A percentile compares a stretch with the other conserved stretches of the same genome.
These are phyloP conservation scores for Empis livida DNA, from an alignment of 2,888 invertebrate species.

Conservation along the genomic window DNA sequence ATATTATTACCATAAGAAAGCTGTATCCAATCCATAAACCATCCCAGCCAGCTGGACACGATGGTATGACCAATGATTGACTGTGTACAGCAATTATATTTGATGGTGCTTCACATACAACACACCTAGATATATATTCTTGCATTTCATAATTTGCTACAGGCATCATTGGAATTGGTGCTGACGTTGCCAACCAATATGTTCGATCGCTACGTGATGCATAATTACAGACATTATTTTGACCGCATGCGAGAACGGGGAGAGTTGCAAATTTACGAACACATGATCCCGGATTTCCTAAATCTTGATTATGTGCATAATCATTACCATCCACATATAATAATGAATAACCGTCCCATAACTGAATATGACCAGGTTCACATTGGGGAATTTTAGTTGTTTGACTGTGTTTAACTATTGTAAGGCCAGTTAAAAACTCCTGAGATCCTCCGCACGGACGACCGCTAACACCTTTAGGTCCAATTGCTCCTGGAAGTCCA, in stretches of 20 bases:
- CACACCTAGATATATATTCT: conserved; percentile 84
- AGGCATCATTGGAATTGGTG: conserved; percentile 91
- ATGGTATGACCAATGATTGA: conserved; percentile 70
- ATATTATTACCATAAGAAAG: conserved; percentile 75
- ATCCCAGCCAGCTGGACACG: conserved; percentile 82
- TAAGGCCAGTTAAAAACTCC: conserved; percentile 76
- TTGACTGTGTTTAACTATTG: conserved; percentile 89
- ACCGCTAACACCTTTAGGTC: conserved; percentile 57
- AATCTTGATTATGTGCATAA: conserved; percentile 89
- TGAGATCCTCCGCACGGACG: conserved; percentile 52
- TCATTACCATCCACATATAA: conserved; percentile 95
- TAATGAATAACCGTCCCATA: conserved; percentile 96
- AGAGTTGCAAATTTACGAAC: conserved; percentile 87
- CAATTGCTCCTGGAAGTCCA: conserved; percentile 49
- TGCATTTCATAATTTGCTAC: conserved; percentile 68
- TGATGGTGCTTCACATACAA: conserved; percentile 89
- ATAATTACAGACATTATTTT: conserved; percentile 91
- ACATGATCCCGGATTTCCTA: conserved; percentile 91
- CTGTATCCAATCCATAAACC: conserved; percentile 94
- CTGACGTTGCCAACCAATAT: conserved; percentile 89
- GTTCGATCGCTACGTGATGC: conserved; percentile 92
- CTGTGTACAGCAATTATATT: conserved; percentile 94
- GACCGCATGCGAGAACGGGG: conserved; percentile 93
- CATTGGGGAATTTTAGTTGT: conserved; percentile 66
- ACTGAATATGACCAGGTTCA: conserved; percentile 66